A percentile compares a stretch with the other conserved stretches of the same genome.
Evolutionary conservation across 2,888 invertebrate genomes (phyloP).

Genomic region (Mamestra brassicae): DNA sequence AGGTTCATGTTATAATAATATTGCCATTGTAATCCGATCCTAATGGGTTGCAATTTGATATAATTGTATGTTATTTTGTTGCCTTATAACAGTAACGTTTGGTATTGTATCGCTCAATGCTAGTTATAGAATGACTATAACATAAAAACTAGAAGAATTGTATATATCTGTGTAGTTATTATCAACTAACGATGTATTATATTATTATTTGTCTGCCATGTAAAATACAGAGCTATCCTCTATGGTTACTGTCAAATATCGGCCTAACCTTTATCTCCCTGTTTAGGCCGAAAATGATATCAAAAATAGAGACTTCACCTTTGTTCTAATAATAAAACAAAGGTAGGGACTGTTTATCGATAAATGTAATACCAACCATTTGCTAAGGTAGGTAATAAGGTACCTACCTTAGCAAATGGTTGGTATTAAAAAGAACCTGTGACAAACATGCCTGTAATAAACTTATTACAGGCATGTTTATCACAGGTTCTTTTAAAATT

Average conservation of each 20-base stretch:
- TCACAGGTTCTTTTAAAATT: no score
- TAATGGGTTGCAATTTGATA: conserved; percentile 31
- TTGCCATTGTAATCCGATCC: conserved; percentile 22
- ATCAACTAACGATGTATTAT: not conserved
- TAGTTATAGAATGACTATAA: conserved; percentile 8
- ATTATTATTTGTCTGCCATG: no score
- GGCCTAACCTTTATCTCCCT: not conserved
- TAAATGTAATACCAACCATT: no score
- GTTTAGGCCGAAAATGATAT: not conserved
- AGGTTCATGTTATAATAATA: conserved; percentile 4
- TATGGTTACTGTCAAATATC: not conserved
- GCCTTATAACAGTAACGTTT: not conserved
- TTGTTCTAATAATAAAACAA: not conserved
- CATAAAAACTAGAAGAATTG: no score
- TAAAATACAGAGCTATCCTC: not conserved
- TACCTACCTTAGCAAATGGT: no score
- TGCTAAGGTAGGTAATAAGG: no score
- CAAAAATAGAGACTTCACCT: not conserved
- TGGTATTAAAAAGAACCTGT: no score
- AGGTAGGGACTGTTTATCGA: no score
- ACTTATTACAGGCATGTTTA: no score
- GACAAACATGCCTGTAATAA: no score
- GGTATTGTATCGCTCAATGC: conserved; percentile 43
- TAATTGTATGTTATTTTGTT: conserved; percentile 9
- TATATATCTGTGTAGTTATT: not conserved